Percentiles rank a stretch among this genome's conserved stretches.
phyloP scores from a whole-genome alignment of 2,113 vertebrate genomes.

The Myrmophylax atrothorax region DNA sequence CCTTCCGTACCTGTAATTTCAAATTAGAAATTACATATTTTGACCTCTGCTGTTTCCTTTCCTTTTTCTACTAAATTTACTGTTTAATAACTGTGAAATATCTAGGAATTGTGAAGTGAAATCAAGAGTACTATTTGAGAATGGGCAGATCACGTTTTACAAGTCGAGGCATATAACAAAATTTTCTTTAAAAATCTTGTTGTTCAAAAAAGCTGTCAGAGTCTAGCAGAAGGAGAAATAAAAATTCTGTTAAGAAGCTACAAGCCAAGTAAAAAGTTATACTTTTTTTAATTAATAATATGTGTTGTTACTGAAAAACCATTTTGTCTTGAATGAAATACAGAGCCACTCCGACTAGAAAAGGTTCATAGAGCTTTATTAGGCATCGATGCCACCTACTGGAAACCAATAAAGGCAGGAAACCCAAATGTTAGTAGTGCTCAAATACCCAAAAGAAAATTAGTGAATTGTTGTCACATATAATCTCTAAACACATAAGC shows the following conservation, averaged over 20 bases:
- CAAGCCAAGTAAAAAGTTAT: background rate
- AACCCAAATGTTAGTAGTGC: background rate
- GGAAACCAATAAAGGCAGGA: background rate
- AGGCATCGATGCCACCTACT: slow-evolving; percentile 15
- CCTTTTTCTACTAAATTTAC: background rate
- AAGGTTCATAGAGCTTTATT: background rate
- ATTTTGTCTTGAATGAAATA: background rate
- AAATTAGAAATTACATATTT: background rate
- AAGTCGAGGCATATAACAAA: background rate
- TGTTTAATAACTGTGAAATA: background rate
- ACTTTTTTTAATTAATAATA: background rate
- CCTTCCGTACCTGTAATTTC: background rate
- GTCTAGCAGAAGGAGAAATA: background rate
- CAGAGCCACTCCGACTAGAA: background rate
- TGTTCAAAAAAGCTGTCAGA: background rate
- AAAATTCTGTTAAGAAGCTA: background rate
- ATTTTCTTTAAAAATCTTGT: background rate
- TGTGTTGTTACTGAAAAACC: background rate
- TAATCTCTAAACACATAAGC: background rate
- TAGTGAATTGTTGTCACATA: background rate
- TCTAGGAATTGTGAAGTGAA: background rate
- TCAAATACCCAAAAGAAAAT: background rate
- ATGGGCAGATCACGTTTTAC: background rate
- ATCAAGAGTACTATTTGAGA: background rate
- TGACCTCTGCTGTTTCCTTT: background rate